phyloP scores from a whole-genome alignment of 2,113 vertebrate genomes.

The Thermophis baileyi region DNA sequence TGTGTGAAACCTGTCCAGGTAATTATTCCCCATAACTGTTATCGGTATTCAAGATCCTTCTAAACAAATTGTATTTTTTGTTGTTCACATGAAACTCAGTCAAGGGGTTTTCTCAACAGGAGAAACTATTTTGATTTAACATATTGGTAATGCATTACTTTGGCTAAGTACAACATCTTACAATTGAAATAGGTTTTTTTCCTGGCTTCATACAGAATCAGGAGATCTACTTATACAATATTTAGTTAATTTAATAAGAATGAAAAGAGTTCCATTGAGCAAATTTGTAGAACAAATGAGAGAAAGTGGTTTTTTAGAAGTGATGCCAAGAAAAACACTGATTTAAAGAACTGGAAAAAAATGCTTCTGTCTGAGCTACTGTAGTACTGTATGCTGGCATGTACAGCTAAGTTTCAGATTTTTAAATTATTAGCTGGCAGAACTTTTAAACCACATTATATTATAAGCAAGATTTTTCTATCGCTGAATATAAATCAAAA shows the following conservation, averaged over 20 bases:
- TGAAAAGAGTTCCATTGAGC: conserved; percentile 8
- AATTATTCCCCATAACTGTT: background rate
- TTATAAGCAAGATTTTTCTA: background rate
- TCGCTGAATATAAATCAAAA: background rate
- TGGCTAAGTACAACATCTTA: background rate
- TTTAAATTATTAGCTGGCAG: conserved; percentile 10
- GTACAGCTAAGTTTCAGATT: background rate
- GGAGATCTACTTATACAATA: background rate
- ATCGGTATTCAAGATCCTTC: too few relatives aligned
- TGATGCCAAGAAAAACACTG: conserved; percentile 30
- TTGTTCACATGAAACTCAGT: background rate
- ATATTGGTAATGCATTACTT: background rate
- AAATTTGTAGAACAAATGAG: conserved; percentile 17
- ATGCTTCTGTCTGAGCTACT: conserved; percentile 8
- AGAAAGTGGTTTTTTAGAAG: conserved; percentile 25
- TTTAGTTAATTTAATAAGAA: conserved; percentile 27
- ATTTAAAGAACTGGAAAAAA: conserved; percentile 36
- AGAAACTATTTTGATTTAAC: background rate
- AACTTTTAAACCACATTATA: conserved; percentile 26
- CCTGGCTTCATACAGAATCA: conserved; percentile 3
- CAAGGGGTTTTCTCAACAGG: background rate
- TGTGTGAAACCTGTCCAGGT: background rate
- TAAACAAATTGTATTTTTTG: background rate
- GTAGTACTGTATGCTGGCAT: conserved; percentile 16
- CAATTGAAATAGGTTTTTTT: background rate